Evolutionary conservation across 1,140 invertebrate genomes (phyloP).

Genomic region (Drosophila leontia): DNA sequence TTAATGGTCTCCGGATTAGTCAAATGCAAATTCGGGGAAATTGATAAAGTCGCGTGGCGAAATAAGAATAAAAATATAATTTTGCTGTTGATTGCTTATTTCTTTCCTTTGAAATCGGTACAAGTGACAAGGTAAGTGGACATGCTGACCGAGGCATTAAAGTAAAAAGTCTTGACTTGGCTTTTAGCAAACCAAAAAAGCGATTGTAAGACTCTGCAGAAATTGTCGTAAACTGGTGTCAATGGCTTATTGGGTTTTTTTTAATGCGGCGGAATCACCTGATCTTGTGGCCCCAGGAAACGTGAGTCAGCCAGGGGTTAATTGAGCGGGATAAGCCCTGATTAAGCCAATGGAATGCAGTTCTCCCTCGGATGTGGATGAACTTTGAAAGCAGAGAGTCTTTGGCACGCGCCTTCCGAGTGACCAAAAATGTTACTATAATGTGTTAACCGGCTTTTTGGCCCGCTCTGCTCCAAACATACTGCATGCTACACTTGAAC

Average conservation of each 20-base stretch:
- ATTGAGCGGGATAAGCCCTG: slow-evolving; percentile 38
- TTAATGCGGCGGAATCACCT: slow-evolving; percentile 58
- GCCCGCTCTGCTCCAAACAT: slow-evolving; percentile 10
- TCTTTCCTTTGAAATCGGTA: slow-evolving; percentile 44
- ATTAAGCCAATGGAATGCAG: slow-evolving; percentile 41
- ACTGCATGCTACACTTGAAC: not conserved
- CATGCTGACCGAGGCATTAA: slow-evolving; percentile 55
- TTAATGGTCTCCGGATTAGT: slow-evolving; percentile 2
- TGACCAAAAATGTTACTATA: slow-evolving; percentile 39
- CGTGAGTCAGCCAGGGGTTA: slow-evolving; percentile 49
- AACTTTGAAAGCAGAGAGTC: slow-evolving; percentile 31
- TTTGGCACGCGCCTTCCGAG: slow-evolving; percentile 66
- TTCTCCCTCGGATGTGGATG: slow-evolving; percentile 11
- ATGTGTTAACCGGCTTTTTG: slow-evolving; percentile 68
- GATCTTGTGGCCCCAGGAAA: slow-evolving; percentile 45
- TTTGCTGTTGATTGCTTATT: slow-evolving; percentile 37
- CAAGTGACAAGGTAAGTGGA: slow-evolving; percentile 45
- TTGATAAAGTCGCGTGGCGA: slow-evolving; percentile 59
- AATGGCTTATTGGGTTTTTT: slow-evolving; percentile 63
- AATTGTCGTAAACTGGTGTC: slow-evolving; percentile 51
- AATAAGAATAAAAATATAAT: slow-evolving; percentile 19
- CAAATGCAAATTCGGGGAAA: slow-evolving; percentile 46
- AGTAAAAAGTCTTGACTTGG: slow-evolving; percentile 32
- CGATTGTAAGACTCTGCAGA: slow-evolving; percentile 50
- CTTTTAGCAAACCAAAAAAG: slow-evolving; percentile 32